phyloP scores from a whole-genome alignment of 2,113 vertebrate species.

The Archilochus colubris region DNA sequence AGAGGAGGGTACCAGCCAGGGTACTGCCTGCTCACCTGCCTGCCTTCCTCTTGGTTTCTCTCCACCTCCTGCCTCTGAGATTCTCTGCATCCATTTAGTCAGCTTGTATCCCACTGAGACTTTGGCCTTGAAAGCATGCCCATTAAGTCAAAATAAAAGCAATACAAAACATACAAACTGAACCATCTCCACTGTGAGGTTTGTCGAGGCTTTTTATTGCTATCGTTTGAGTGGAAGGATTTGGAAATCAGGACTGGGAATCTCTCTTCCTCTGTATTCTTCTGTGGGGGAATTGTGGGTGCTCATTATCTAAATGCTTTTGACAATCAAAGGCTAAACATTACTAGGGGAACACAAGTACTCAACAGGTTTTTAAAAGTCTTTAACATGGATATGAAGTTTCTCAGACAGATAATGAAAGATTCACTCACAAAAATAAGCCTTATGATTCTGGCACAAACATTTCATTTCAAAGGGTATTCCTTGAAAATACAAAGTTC shows the following conservation, averaged over 20 bases:
- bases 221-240: neutral
- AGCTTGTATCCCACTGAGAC: neutral
- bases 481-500: slow-evolving; percentile 25
- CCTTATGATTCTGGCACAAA: neutral
- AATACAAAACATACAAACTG: neutral
- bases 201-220: neutral
- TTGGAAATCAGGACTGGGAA: neutral
- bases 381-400: neutral
- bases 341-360: neutral
- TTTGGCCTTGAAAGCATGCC: neutral
- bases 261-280: neutral
- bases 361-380: slow-evolving; percentile 4
- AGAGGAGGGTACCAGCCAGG: neutral
- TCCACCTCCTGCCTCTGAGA: neutral
- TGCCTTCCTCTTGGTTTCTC: neutral
- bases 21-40: neutral
- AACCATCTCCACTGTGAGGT: neutral
- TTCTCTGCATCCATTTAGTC: neutral
- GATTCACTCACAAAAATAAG: neutral
- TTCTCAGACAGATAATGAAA: slow-evolving; percentile 4
- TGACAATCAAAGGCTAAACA: neutral
- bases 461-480: neutral
- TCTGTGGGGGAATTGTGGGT: neutral
- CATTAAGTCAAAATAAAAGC: slow-evolving; percentile 21
- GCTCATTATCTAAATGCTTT: slow-evolving; percentile 18